A percentile compares a stretch with the other conserved stretches of the same genome.
Conservation (phyloP, 2,888 invertebrate genomes). For the Steinernema scapterisci region DNA sequence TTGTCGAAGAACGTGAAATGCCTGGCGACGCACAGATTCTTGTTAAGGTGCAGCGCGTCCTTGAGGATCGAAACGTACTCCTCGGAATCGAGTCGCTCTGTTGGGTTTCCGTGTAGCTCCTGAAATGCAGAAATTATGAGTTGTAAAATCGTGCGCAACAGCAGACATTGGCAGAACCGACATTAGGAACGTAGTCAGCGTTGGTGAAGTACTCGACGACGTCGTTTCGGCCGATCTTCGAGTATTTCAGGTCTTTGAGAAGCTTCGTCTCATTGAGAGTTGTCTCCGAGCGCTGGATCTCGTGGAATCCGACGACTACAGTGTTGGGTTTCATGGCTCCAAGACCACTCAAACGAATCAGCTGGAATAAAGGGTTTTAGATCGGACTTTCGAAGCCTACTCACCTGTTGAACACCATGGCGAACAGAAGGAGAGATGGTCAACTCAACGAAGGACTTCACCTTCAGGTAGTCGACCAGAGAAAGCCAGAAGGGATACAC, state of each 20-base stretch:
- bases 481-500: conserved; percentile 88
- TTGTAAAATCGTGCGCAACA: not conserved
- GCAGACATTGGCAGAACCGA: conserved; percentile 28
- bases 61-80: conserved; percentile 84
- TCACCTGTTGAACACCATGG: conserved; percentile 88
- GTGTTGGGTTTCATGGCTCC: conserved; percentile 99
- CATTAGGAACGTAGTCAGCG: conserved; percentile 43
- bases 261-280: conserved; percentile 74
- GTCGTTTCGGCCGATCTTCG: conserved; percentile 66
- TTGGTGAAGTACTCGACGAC: conserved; percentile 67
- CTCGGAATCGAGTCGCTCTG: conserved; percentile 47
- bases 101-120: conserved; percentile 53
- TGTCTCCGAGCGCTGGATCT: conserved; percentile 77
- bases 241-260: conserved; percentile 62
- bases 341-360: conserved; percentile 75
- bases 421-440: conserved; percentile 84
- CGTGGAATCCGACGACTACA: conserved; percentile 90
- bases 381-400: conserved; percentile 68
- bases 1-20: conserved; percentile 87
- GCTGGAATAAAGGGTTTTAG: conserved; percentile 34
- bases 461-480: conserved; percentile 90
- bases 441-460: conserved; percentile 93
- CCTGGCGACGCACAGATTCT: conserved; percentile 89
- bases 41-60: conserved; percentile 88
- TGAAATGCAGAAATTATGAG: conserved; percentile 32